These are phyloP conservation scores for Geophilus truncorum DNA, from an alignment of 2,888 invertebrate species.

Conservation along the genomic window DNA sequence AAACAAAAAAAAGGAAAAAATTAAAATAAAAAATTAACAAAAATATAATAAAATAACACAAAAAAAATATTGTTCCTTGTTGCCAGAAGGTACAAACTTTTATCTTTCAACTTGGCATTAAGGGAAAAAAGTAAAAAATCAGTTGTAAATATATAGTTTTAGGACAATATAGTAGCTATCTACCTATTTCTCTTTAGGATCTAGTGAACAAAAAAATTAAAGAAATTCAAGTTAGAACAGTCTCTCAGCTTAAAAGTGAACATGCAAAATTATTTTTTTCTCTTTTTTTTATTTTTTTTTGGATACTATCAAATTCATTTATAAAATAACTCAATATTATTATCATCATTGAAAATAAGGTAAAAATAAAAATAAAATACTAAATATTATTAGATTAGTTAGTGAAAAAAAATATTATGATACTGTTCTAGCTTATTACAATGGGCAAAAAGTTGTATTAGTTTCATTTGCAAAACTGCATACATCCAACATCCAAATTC, in stretches of 20 bases:
- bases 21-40: not conserved
- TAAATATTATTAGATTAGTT: not conserved
- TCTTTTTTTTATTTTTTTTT: not conserved
- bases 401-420: constrained; percentile 2
- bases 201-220: not conserved
- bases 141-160: not conserved
- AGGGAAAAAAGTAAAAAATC: constrained; percentile 23
- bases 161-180: constrained; percentile 32
- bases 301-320: not conserved
- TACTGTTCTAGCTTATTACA: constrained; percentile 1
- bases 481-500: constrained; percentile 1
- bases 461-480: constrained; percentile 21
- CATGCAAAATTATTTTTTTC: not conserved
- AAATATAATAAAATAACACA: not conserved
- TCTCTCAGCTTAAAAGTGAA: constrained; percentile 4
- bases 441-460: constrained; percentile 15
- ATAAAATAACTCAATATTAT: not conserved
- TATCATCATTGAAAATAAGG: not conserved
- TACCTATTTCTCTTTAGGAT: constrained; percentile 5
- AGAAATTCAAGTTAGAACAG: not conserved
- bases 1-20: not conserved
- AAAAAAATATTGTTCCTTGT: not conserved
- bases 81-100: constrained; percentile 13
- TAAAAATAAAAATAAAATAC: not conserved
- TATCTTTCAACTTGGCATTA: constrained; percentile 5